phyloP scores from a whole-genome alignment of 1,140 invertebrate genomes.

The Bradysia coprophila region DNA sequence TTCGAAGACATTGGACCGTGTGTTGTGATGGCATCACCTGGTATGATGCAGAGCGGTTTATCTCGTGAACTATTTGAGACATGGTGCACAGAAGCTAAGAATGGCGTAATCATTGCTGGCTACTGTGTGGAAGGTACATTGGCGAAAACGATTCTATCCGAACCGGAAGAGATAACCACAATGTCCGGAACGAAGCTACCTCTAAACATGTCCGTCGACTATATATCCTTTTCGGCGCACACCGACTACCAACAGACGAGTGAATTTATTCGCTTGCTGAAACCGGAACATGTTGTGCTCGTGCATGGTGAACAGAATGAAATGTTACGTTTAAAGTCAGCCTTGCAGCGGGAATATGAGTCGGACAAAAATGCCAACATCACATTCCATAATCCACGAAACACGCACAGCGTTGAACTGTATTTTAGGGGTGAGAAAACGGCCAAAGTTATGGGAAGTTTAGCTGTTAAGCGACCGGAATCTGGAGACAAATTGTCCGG shows the following conservation, averaged over 20 bases:
- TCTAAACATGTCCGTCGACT: constrained; percentile 94
- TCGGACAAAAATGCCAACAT: constrained; percentile 75
- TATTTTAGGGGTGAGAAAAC: constrained; percentile 95
- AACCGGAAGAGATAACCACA: constrained; percentile 93
- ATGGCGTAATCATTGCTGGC: constrained; percentile 94
- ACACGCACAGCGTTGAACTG: constrained; percentile 83
- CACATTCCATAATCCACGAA: constrained; percentile 87
- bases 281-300: constrained; percentile 89
- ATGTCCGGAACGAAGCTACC: constrained; percentile 91
- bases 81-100: constrained; percentile 96
- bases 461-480: constrained; percentile 68
- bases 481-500: constrained; percentile 71
- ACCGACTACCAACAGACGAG: constrained; percentile 98
- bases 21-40: constrained; percentile 97
- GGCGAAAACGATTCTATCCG: constrained; percentile 91
- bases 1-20: constrained; percentile 99
- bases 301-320: constrained; percentile 99
- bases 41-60: constrained; percentile 99
- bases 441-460: constrained; percentile 87
- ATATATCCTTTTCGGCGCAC: constrained; percentile 98
- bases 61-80: constrained; percentile 95
- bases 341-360: constrained; percentile 86
- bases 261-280: constrained; percentile 86
- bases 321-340: constrained; percentile 90
- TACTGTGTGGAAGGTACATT: constrained; percentile 98